Evolutionary conservation across 2,888 invertebrate species (phyloP), one percentile per base, ranked within the genome.

Genomic region (Athripsodes cinereus): DNA sequence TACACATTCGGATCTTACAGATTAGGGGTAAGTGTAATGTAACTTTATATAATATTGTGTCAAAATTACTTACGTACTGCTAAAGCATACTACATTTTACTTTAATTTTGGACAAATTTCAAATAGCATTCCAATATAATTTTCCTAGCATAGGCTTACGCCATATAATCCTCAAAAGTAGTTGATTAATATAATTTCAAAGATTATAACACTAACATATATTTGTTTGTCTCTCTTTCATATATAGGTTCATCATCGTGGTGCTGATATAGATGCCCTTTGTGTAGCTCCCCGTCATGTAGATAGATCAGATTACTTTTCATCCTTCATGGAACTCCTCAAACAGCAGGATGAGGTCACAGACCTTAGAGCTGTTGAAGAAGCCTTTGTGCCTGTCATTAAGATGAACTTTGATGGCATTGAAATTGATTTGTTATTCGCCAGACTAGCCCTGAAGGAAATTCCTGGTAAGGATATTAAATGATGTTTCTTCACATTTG

Each of bases 1-100:
- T 99, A 95, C 71, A 99, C 98, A n/a, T 99, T 99, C 74, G 99
- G 99, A 49, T 98, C 98, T 57, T 99, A 98, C 72, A 81, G 93
- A 65, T 82, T 92, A 66, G 92, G 99, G 67, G 98, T 83, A 66
- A 76, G 80, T n/a, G n/a, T 26, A 26, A 26, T 26, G 10, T 26
- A 6, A 26, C n/a, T 26, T 26, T 26, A 26, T 26, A 26, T 26
- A 6, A 26, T 26, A 26, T 26, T 26, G 26, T 10, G 10, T 10
- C 10, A n/a, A n/a, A n/a, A n/a, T n/a, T n/a, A n/a, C n/a, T n/a
- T n/a, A n/a, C n/a, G n/a, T n/a, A n/a, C n/a, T n/a, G n/a, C n/a
- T n/a, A n/a, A n/a, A n/a, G n/a, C n/a, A n/a, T n/a, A n/a, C n/a
- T n/a, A n/a, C n/a, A n/a, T n/a, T n/a, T n/a, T n/a, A n/a, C n/a